Conservation (phyloP, 2,888 invertebrate species). For the Epicampocera succincta region DNA sequence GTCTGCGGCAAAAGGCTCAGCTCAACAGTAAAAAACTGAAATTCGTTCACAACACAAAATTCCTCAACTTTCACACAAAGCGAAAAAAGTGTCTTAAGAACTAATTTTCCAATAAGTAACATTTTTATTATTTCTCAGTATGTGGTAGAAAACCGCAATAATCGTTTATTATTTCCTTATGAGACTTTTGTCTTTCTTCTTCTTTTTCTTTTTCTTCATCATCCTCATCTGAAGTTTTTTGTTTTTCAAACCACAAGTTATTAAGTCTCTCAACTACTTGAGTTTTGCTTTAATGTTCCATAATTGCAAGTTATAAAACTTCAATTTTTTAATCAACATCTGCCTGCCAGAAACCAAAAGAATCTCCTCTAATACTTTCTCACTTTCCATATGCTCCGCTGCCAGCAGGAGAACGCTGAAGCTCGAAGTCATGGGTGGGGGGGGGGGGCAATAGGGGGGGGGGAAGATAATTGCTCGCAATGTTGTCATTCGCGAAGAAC, state of each 20-base stretch:
- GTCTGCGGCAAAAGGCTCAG: too few species aligned
- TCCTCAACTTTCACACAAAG: not conserved
- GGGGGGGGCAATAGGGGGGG: too few species aligned
- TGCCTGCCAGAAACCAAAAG: not conserved
- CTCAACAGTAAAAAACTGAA: too few species aligned
- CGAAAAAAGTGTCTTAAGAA: constrained; percentile 24
- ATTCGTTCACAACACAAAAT: too few species aligned
- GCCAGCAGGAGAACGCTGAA: too few species aligned
- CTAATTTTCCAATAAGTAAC: constrained; percentile 4
- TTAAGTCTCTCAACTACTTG: constrained; percentile 37
- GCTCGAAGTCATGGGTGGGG: too few species aligned
- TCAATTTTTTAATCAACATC: constrained; percentile 25
- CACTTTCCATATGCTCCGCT: too few species aligned
- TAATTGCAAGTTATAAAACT: constrained; percentile 30
- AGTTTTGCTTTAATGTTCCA: constrained; percentile 24
- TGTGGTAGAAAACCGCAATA: not conserved
- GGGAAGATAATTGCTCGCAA: constrained; percentile 56
- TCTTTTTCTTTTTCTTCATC: too few species aligned
- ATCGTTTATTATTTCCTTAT: constrained; percentile 8
- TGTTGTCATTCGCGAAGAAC: constrained; percentile 42
- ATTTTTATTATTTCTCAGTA: constrained; percentile 43
- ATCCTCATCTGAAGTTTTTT: constrained; percentile 7
- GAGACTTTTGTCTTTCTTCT: not conserved
- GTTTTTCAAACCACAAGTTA: not conserved
- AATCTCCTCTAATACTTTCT: not conserved